Conservation (phyloP, 2,113 vertebrate species). For the Larimichthys crocea region DNA sequence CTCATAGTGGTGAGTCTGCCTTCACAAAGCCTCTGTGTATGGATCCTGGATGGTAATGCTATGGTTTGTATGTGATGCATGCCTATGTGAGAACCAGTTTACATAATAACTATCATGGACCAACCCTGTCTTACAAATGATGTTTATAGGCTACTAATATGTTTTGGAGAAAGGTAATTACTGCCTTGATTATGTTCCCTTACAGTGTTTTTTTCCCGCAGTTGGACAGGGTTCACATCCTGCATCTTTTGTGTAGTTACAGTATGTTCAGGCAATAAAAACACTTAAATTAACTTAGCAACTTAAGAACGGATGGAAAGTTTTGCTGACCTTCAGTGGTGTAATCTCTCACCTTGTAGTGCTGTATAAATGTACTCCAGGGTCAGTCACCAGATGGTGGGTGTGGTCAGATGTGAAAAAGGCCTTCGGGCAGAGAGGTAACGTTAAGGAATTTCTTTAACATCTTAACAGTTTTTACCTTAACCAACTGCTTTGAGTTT, state of each 20-base stretch:
- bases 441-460: too few relatives aligned
- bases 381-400: too few relatives aligned
- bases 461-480: too few relatives aligned
- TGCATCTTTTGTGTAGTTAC: not conserved
- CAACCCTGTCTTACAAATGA: not conserved
- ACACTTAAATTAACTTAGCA: constrained; percentile 1
- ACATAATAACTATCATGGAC: not conserved
- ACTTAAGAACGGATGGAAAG: not conserved
- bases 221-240: too few relatives aligned
- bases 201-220: too few relatives aligned
- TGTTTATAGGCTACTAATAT: not conserved
- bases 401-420: not conserved
- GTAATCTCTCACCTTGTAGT: not conserved
- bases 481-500: not conserved
- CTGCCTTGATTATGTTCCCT: not conserved
- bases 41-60: not conserved
- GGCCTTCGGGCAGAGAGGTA: too few relatives aligned
- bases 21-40: not conserved
- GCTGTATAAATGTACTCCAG: not conserved
- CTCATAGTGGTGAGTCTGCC: not conserved
- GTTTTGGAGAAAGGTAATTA: not conserved
- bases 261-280: not conserved
- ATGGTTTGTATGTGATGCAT: not conserved
- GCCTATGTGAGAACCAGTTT: not conserved
- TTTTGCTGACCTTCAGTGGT: not conserved